Base-by-base conservation (phyloP, 2,113 vertebrate species). In the Coptodon bakossiorum region DNA sequence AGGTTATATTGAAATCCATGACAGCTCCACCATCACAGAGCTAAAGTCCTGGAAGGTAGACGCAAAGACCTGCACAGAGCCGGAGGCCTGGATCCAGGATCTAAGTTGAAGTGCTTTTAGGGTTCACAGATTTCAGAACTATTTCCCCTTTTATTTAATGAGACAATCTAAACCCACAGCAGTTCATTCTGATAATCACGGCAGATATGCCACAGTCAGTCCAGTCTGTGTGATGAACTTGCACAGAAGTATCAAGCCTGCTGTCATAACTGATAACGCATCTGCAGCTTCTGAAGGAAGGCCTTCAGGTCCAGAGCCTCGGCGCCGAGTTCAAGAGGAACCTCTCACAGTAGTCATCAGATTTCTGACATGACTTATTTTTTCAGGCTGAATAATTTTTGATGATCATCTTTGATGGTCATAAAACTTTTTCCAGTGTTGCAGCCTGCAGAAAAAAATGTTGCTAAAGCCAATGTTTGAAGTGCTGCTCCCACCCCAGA, bases 311-410 rank as follows among this genome's bases (percentile, higher is more conserved):
- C 36, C n/a, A 24, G 63, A 68, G 63, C 34, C 19, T 68, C 2
- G 12, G 36, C 7, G 7, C 31, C 0, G 12, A 71, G 7, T 40
- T 71, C 12, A 71, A 43, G 38, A 71, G n/a, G 66, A 71, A 71
- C 1, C 36, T 43, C 66, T 24, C n/a, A 9, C 2, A 43, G 12
- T 3, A 43, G 19, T 0, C 7, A 1, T 24, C 63, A 40, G 36
- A 68, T 68, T 38, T 68, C 19, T 68, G 19, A 24, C 7, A 2
- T 19, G 31, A 9, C 59, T 17, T 73, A 10, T 73, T 76, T 78
- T 31, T 78, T 76, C 68, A 11, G 68, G 14, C 9, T 76, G 24
- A 76, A 48, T 29, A 1, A 48, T 29, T 5, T 73, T 73, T 76
- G 66, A 76, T 63, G 31, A 7, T 36, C 17, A 16, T 29, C 56